Conservation (phyloP, 2,797 vertebrate species). For the Urosaurus nigricauda region DNA sequence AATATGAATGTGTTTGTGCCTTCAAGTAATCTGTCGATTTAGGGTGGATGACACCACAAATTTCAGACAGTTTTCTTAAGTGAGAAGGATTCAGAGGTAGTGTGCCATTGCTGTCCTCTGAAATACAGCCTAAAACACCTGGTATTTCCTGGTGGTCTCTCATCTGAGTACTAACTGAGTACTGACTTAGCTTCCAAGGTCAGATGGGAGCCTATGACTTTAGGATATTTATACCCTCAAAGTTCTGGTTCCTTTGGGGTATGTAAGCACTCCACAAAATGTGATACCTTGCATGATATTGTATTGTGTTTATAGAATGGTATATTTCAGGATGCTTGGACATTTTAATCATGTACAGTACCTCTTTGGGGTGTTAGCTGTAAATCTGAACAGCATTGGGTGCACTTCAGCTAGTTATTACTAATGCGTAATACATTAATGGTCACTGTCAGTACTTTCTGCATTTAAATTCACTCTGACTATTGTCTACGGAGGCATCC, state of each 20-base stretch:
- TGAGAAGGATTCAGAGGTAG: background rate
- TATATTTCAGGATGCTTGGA: background rate
- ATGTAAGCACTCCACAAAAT: background rate
- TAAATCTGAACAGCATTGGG: no score
- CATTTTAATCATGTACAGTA: background rate
- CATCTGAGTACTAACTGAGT: no score
- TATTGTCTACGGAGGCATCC: background rate
- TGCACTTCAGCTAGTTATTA: no score
- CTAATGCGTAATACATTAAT: background rate
- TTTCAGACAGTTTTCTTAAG: no score
- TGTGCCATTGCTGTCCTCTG: background rate
- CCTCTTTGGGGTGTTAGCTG: no score
- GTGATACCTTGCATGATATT: background rate
- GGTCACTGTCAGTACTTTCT: background rate
- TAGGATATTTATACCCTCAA: no score
- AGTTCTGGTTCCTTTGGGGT: no score
- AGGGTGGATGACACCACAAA: no score
- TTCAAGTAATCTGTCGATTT: background rate
- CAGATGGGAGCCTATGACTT: no score
- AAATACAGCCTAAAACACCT: no score
- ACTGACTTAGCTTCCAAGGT: no score
- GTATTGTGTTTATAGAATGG: background rate
- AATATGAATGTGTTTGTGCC: no score
- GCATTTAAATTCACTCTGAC: background rate
- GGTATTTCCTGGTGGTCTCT: background rate